Base-by-base conservation (phyloP, 2,797 vertebrate species). In the Zenarchopterus dispar region DNA sequence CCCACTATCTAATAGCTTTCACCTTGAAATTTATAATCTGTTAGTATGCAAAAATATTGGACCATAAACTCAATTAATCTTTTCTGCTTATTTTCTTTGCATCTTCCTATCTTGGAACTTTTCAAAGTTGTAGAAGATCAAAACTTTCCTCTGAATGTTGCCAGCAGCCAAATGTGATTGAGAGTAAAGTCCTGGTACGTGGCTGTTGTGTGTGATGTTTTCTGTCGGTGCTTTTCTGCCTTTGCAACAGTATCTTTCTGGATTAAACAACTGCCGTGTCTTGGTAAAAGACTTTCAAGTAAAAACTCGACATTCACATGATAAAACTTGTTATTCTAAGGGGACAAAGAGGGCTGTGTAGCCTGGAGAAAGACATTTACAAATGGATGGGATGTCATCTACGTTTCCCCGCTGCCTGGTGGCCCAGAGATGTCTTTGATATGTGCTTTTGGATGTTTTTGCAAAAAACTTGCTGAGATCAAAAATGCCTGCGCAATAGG, bases 311-410 rank as follows among this genome's bases (percentile, higher is more conserved):
- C n/a, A 11, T 64, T 47, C 16, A 21, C 31, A 54, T 78, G 67
- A 85, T 84, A 77, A 62, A 74, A 72, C 78, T 59, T 56, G 57
- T 70, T 71, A 62, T 62, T 53, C 58, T 39, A 2, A 69, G 65
- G 65, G 67, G 86, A 86, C 83, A 89, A 90, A 84, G 84, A 78
- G 59, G 16, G 52, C 64, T 77, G 73, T 88, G 74, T 88, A 63
- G 67, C 74, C 69, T 50, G 47, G 46, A 72, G 74, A 77, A 68
- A 68, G 70, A 21, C 43, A 65, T 83, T 88, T 84, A 67, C 69
- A 80, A 58, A 73, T 45, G 75, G 70, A 67, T 73, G 65, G 75
- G 62, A 80, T 75, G 61, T 85, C 66, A 73, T 82, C 70, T 84
- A 57, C 58, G 64, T 80, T 44, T 56, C 58, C 19, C 26, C 0